A percentile compares a stretch with the other conserved stretches of the same genome.
phyloP scores from a whole-genome alignment of 2,113 vertebrate genomes.

The Gobiocypris rarus region DNA sequence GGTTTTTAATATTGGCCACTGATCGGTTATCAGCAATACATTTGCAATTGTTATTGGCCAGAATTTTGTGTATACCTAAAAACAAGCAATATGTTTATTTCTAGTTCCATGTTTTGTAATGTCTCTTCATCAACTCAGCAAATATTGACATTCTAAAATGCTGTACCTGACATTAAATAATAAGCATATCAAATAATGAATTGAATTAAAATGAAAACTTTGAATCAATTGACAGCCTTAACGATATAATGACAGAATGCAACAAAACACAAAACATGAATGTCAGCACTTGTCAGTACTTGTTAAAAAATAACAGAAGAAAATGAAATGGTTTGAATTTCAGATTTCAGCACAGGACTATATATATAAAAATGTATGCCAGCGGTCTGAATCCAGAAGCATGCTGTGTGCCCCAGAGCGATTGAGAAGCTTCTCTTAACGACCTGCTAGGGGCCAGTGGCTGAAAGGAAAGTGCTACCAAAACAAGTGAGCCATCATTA shows the following conservation, averaged over 20 bases:
- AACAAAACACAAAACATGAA: not conserved
- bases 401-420: conserved; percentile 33
- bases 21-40: not conserved
- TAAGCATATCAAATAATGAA: not conserved
- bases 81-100: not conserved
- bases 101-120: not conserved
- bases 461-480: conserved; percentile 19
- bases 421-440: conserved; percentile 10
- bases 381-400: conserved; percentile 27
- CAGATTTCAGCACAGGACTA: conserved; percentile 19
- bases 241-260: not conserved
- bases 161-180: not conserved
- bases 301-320: conserved; percentile 1
- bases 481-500: conserved; percentile 48
- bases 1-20: not conserved
- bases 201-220: not conserved
- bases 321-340: not conserved
- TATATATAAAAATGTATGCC: conserved; percentile 35
- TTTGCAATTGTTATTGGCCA: not conserved
- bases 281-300: conserved; percentile 30
- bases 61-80: not conserved
- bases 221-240: not conserved
- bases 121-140: not conserved
- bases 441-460: conserved; percentile 22
- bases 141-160: not conserved